Conservation (phyloP, 92 coral and sea anemone genomes). For the Phenganax subtilis region DNA sequence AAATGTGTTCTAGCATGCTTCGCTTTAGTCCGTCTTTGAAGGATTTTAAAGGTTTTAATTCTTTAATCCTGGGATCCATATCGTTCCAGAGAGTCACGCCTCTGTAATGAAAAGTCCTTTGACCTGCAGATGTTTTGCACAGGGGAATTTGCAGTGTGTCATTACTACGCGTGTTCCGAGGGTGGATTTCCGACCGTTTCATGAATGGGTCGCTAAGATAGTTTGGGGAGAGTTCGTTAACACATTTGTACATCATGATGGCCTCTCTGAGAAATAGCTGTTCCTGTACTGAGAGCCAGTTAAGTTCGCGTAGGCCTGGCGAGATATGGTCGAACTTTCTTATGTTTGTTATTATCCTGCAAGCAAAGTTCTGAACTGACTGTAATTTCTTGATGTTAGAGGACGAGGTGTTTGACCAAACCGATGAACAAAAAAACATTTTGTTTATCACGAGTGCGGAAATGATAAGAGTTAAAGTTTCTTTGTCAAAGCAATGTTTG, state of each 20-base stretch:
- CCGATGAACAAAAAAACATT: slow-evolving; percentile 42
- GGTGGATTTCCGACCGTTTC: too few species aligned
- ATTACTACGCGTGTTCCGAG: too few species aligned
- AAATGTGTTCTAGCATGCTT: too few species aligned
- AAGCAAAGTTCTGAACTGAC: slow-evolving; percentile 43
- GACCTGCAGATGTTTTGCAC: too few species aligned
- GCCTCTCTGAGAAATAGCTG: slow-evolving; percentile 1
- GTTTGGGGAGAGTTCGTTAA: too few species aligned
- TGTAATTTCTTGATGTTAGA: slow-evolving; percentile 49
- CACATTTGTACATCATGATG: background rate
- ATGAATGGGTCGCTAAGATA: too few species aligned
- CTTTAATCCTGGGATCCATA: too few species aligned
- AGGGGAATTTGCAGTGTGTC: too few species aligned
- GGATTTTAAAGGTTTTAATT: too few species aligned
- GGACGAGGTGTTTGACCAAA: slow-evolving; percentile 48
- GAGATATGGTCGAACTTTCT: slow-evolving; percentile 40
- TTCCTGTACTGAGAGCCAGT: slow-evolving; percentile 34
- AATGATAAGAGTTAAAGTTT: slow-evolving; percentile 27
- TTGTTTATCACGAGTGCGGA: slow-evolving; percentile 41
- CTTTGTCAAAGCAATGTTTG: slow-evolving; percentile 33
- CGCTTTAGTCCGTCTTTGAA: too few species aligned
- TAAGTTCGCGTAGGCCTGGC: slow-evolving; percentile 29
- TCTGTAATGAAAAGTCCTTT: too few species aligned
- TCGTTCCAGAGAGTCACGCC: too few species aligned
- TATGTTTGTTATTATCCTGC: slow-evolving; percentile 22